These are phyloP conservation scores for Pseudococcus viburni DNA, from an alignment of 2,888 invertebrate species.

Conservation along the genomic window DNA sequence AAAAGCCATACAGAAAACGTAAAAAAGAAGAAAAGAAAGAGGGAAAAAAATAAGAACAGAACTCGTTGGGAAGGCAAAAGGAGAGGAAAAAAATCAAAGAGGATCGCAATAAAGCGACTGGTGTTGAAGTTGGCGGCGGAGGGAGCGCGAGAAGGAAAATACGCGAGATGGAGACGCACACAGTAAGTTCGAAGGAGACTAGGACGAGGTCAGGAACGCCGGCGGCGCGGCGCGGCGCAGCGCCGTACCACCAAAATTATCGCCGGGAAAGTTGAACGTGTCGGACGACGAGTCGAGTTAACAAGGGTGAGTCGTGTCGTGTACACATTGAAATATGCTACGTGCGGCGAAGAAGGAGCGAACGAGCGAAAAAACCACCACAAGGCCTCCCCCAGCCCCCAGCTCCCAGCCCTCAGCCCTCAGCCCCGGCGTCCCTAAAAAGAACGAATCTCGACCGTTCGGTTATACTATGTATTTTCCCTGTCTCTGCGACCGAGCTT, in stretches of 20 bases:
- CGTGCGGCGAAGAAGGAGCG: neutral
- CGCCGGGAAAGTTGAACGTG: constrained; percentile 14
- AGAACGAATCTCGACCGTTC: no score
- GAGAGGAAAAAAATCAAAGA: neutral
- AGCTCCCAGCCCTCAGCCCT: no score
- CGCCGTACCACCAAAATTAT: neutral
- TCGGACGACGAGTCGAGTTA: constrained; percentile 31
- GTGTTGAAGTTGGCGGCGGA: neutral
- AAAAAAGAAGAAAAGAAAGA: neutral
- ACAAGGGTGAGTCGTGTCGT: constrained; percentile 23
- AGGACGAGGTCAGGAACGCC: neutral
- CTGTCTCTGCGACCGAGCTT: neutral
- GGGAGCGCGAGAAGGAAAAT: neutral
- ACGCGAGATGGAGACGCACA: neutral
- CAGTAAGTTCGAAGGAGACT: neutral
- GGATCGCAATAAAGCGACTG: neutral
- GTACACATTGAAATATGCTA: constrained; percentile 34
- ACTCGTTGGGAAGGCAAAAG: constrained; percentile 1
- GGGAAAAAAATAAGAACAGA: neutral
- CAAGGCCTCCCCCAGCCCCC: neutral
- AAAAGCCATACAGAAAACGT: constrained; percentile 12
- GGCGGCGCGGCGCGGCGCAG: neutral
- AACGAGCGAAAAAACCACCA: neutral
- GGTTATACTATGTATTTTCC: neutral
- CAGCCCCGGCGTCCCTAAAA: neutral